Conservation (phyloP, 1,140 invertebrate genomes). For the Lasioglossum albipes region DNA sequence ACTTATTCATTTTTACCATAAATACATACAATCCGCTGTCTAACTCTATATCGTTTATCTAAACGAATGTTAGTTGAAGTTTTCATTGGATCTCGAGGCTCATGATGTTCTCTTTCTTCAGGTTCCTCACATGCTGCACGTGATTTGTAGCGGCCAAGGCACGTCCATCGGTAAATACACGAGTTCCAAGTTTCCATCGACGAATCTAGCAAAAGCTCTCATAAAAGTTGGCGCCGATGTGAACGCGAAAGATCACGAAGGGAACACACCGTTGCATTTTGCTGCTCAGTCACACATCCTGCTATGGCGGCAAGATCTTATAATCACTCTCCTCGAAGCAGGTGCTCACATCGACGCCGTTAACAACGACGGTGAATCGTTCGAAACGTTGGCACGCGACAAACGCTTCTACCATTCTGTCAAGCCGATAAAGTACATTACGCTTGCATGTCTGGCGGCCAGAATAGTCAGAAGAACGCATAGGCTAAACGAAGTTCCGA, state of each 20-base stretch:
- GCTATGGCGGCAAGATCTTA: constrained; percentile 84
- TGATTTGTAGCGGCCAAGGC: constrained; percentile 85
- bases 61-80: not conserved
- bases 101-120: constrained; percentile 76
- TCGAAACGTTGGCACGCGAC: constrained; percentile 84
- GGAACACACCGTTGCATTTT: constrained; percentile 92
- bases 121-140: constrained; percentile 89
- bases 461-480: constrained; percentile 82
- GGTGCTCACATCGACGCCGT: constrained; percentile 94
- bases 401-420: constrained; percentile 84
- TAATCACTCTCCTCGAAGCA: constrained; percentile 85
- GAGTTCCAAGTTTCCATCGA: constrained; percentile 87
- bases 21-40: too few relatives aligned
- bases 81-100: not conserved
- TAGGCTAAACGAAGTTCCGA: constrained; percentile 82
- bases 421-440: constrained; percentile 89
- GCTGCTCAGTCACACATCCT: constrained; percentile 81
- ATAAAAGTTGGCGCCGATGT: constrained; percentile 91
- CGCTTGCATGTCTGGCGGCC: constrained; percentile 90
- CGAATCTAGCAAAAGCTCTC: constrained; percentile 87
- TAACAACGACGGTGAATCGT: constrained; percentile 89
- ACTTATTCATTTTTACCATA: too few relatives aligned
- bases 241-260: constrained; percentile 86
- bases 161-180: constrained; percentile 85
- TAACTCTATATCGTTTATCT: not conserved